A percentile compares a stretch with the other conserved stretches of the same genome.
Evolutionary conservation across 2,797 vertebrate genomes (phyloP).

Genomic region (Orestias chungarensis): DNA sequence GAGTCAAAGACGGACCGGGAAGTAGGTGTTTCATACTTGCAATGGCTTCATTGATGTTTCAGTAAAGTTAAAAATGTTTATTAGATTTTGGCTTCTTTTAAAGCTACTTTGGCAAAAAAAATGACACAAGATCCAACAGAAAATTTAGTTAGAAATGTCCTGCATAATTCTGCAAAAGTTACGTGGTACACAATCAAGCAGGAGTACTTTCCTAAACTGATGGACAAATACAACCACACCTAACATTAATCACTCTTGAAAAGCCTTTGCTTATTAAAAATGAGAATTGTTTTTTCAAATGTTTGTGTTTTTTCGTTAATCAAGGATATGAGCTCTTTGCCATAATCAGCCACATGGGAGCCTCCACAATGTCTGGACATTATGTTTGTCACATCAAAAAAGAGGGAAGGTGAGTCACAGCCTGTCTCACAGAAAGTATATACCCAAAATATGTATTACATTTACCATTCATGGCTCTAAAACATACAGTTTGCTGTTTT

Average conservation of each 20-base stretch:
- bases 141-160: neutral
- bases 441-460: neutral
- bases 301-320: conserved; percentile 13
- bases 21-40: conserved; percentile 81
- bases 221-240: neutral
- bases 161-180: neutral
- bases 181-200: neutral
- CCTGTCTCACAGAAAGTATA: neutral
- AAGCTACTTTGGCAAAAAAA: neutral
- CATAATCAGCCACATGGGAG: conserved; percentile 98
- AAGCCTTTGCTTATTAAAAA: neutral
- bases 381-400: conserved; percentile 98
- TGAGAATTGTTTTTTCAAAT: neutral
- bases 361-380: conserved; percentile 98
- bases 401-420: conserved; percentile 89
- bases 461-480: neutral
- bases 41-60: neutral
- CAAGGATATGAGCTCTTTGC: conserved; percentile 95
- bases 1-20: conserved; percentile 93
- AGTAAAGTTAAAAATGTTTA: neutral
- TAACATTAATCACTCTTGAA: neutral
- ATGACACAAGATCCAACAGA: neutral
- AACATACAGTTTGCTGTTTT: neutral
- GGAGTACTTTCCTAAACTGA: neutral
- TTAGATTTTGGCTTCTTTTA: neutral